Conservation (phyloP, 2,113 vertebrate species). For the Amblyopsis rosae region DNA sequence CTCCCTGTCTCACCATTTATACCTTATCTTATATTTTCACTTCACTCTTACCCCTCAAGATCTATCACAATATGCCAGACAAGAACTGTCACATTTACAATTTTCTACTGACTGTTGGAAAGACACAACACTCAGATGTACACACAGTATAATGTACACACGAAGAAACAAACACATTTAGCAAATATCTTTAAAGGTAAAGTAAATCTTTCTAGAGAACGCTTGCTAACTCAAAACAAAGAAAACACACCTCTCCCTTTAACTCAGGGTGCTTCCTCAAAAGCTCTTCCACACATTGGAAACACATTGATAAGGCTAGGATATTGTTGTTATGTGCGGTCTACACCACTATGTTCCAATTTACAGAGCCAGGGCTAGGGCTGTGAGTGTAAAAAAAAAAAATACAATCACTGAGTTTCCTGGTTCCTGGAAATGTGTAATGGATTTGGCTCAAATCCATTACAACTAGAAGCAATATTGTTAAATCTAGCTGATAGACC, state of each 20-base stretch:
- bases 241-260: no score
- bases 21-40: slow-evolving; percentile 26
- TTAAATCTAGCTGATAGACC: neutral
- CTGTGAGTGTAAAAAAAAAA: no score
- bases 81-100: slow-evolving; percentile 44
- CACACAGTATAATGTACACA: neutral
- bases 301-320: no score
- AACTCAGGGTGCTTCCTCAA: no score
- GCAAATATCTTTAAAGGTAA: neutral
- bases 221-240: no score
- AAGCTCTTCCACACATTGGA: no score
- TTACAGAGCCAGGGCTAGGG: no score
- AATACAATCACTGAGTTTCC: neutral
- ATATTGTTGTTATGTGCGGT: no score
- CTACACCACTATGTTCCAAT: no score
- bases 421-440: neutral
- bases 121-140: slow-evolving; percentile 14
- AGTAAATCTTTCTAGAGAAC: no score
- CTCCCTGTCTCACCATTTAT: slow-evolving; percentile 14
- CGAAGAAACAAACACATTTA: neutral
- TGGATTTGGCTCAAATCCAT: neutral
- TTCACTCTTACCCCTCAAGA: slow-evolving; percentile 14
- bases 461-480: neutral
- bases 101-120: slow-evolving; percentile 34
- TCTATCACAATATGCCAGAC: neutral